Evolutionary conservation across 2,888 invertebrate genomes (phyloP).

Genomic region (Ischnus inquisitorius): DNA sequence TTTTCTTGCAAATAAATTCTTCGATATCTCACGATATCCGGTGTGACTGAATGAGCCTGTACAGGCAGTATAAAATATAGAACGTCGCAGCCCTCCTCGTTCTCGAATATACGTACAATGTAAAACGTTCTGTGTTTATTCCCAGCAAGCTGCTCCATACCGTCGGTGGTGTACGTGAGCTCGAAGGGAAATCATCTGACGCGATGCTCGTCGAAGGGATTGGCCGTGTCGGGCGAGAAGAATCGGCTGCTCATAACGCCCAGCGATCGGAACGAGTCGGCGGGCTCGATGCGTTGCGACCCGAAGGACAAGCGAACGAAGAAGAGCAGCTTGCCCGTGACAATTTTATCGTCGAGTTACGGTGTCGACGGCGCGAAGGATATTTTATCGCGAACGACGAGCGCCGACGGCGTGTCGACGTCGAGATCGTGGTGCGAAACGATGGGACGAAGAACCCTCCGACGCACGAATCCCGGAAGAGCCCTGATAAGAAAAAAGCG

Average conservation of each 20-base stretch:
- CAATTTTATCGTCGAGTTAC: slow-evolving; percentile 45
- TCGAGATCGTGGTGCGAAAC: slow-evolving; percentile 59
- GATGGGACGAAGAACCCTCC: slow-evolving; percentile 49
- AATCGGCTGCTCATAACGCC: slow-evolving; percentile 54
- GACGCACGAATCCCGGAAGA: slow-evolving; percentile 63
- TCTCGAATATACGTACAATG: slow-evolving; percentile 7
- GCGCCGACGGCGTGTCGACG: slow-evolving; percentile 11
- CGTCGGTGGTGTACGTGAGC: slow-evolving; percentile 85
- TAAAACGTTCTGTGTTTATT: slow-evolving; percentile 23
- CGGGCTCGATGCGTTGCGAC: slow-evolving; percentile 42
- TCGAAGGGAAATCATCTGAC: slow-evolving; percentile 84
- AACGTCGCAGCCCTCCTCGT: no score
- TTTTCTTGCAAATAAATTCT: no score
- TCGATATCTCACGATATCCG: no score
- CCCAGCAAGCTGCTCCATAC: slow-evolving; percentile 84
- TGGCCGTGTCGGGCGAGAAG: slow-evolving; percentile 44
- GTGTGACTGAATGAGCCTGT: no score
- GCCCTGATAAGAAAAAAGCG: slow-evolving; percentile 59
- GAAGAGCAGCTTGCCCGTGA: slow-evolving; percentile 25
- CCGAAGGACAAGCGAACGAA: slow-evolving; percentile 20
- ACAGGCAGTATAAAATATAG: no score
- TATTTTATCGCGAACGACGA: slow-evolving; percentile 32
- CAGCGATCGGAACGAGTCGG: slow-evolving; percentile 57
- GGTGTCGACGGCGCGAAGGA: slow-evolving; percentile 25
- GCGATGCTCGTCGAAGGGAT: slow-evolving; percentile 77